Evolutionary conservation across 1,140 invertebrate species (phyloP), one percentile per base, ranked within the genome.

Genomic region (Drosophila tropicalis): DNA sequence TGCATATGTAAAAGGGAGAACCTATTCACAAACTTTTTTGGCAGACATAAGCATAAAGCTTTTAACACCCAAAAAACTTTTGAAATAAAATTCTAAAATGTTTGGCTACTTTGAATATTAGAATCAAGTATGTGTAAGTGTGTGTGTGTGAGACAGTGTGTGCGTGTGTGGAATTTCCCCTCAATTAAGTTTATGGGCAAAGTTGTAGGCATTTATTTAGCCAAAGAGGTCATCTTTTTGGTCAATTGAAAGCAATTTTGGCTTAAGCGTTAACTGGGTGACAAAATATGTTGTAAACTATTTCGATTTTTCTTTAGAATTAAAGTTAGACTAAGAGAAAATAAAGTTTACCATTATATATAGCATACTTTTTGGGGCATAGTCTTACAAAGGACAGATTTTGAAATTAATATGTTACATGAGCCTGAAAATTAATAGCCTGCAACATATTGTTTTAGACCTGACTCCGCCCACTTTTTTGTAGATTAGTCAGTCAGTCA

Each of bases 231-330:
- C 61, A 74, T 40, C 61, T 67, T 64, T 82, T 75, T 67, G 81
- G 81, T 86, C 81, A 85, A 85, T 86, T 85, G 72, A 74, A 86
- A 81, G 81, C 78, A 86, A 85, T 85, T 85, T 78, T 81, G 78
- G 77, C 29, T 29, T 34, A 60, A 60, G 69, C 76, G 66, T 63
- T 55, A 13, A 13, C n/a, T 60, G 39, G 69, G 72, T 73, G 61
- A 61, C 19, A 63, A 76, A 76, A 69, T 76, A 62, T 76, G 72
- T 60, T 41, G n/a, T 40, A 57, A 51, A 51, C 3, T 51, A 51
- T 22, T 51, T 22, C 10, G 29, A 51, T 6, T 47, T 47, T 17
- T 9, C 6, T 47, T 47, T 47, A 19, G 44, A 47, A 47, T 7
- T 17, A 19, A 47, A 47, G 7, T 47, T 19, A 9, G 9, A 17